Evolutionary conservation across 2,888 invertebrate genomes (phyloP).

Genomic region (Molanna angustata): DNA sequence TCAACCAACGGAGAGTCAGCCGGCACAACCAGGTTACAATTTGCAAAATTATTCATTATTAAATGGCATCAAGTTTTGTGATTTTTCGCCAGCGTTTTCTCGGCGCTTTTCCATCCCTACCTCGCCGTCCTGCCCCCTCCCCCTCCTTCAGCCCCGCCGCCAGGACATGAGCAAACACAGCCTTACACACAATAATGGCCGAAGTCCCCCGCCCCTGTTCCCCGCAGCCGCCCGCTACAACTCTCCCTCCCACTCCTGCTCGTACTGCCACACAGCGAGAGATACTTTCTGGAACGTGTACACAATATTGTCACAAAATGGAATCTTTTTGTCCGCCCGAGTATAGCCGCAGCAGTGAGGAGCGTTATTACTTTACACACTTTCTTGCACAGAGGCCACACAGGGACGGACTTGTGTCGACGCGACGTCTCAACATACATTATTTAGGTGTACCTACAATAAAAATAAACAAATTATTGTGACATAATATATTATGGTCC

Average conservation of each 20-base stretch:
- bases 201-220: slow-evolving; percentile 25
- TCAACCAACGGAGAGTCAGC: too few relatives aligned
- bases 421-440: too few relatives aligned
- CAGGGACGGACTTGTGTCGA: too few relatives aligned
- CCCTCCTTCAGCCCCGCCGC: neutral
- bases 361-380: slow-evolving; percentile 5
- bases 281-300: slow-evolving; percentile 30
- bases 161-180: slow-evolving; percentile 26
- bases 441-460: too few relatives aligned
- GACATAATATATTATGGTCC: too few relatives aligned
- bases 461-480: too few relatives aligned
- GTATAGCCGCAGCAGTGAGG: slow-evolving; percentile 14
- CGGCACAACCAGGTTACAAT: too few relatives aligned
- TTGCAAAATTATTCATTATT: too few relatives aligned
- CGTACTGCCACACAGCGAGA: too few relatives aligned
- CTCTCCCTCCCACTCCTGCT: too few relatives aligned
- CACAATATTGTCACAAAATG: slow-evolving; percentile 34
- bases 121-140: neutral
- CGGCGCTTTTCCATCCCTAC: neutral
- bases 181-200: slow-evolving; percentile 31
- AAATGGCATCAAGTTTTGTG: too few relatives aligned
- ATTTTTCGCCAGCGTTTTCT: neutral
- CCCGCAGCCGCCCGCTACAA: slow-evolving; percentile 17
- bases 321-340: slow-evolving; percentile 32
- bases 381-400: too few relatives aligned